A percentile compares a stretch with the other conserved stretches of the same genome.
Evolutionary conservation across 2,797 vertebrate genomes (phyloP).

Genomic region (Myripristis murdjan): DNA sequence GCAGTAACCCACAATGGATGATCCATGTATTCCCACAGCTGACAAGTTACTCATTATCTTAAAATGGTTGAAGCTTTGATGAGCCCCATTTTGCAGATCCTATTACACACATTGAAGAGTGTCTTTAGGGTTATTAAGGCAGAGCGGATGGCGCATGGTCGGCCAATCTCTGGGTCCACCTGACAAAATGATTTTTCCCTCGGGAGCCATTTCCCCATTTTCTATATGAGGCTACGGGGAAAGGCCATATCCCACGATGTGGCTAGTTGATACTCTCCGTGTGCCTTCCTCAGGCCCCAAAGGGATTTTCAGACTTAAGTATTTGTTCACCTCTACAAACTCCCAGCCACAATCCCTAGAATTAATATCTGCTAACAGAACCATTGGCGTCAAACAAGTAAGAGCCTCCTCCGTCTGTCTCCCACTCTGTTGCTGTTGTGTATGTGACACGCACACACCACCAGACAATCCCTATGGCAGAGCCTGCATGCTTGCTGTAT

Average conservation of each 20-base stretch:
- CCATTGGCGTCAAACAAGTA: conserved; percentile 8
- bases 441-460: background rate
- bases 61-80: conserved; percentile 8
- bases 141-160: conserved; percentile 11
- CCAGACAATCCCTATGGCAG: background rate
- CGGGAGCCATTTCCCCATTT: conserved; percentile 50
- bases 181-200: conserved; percentile 44
- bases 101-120: conserved; percentile 24
- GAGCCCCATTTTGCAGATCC: conserved; percentile 13
- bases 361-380: conserved; percentile 31
- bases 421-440: conserved; percentile 7
- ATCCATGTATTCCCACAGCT: conserved; percentile 16
- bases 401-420: conserved; percentile 31
- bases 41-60: conserved; percentile 4
- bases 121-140: background rate
- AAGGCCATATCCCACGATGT: conserved; percentile 31
- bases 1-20: background rate
- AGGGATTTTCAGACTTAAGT: conserved; percentile 25
- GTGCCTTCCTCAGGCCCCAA: conserved; percentile 21
- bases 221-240: conserved; percentile 24
- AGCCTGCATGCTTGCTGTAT: conserved; percentile 33
- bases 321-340: conserved; percentile 22
- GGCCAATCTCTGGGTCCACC: background rate
- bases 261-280: conserved; percentile 43
- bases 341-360: conserved; percentile 16